Evolutionary conservation across 2,888 invertebrate genomes (phyloP), one percentile per base, ranked within the genome.

Genomic region (Odiellus spinosus): DNA sequence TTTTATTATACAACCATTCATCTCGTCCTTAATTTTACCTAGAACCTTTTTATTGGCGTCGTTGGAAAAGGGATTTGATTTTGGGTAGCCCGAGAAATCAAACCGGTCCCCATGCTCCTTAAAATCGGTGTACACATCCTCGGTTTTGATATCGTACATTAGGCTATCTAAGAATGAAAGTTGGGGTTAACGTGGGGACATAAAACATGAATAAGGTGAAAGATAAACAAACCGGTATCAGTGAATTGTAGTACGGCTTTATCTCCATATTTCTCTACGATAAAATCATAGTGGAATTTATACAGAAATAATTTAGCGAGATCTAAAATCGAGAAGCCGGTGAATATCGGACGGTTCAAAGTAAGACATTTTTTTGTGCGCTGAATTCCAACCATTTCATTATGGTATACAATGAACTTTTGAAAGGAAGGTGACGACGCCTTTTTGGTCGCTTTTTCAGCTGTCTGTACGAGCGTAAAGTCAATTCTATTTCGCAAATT

Each of bases 401-500:
- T 26, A 26, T 26, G 26, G 8, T 26, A 26, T 26, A 26, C 26
- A 6, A 26, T 26, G 26, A 26, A 26, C 26, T 26, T 26, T 26
- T 26, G 26, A 26, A 26, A 26, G 26, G 26, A 26, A 8, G 26
- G 26, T 26, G 26, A 26, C 26, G 26, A 12, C 32, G 42, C 26
- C 34, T 35, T 14, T 15, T 39, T 32, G 21, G 17, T 32, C 11
- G 18, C 12, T 17, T 19, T 20, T 20, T 42, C 19, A n/a, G 14
- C 10, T 14, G 26, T 42, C 14, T 15, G 45, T 11, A 48, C 52
- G 15, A 61, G 42, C 15, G 47, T 35, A 8, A 63, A 51, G 45
- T 59, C 56, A 19, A 58, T 55, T 51, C 57, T 51, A 34, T 58
- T 56, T 44, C 59, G 45, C 36, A 59, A 50, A 51, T 63, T 61